phyloP scores from a whole-genome alignment of 2,797 vertebrate species.

The Tenualosa ilisha region DNA sequence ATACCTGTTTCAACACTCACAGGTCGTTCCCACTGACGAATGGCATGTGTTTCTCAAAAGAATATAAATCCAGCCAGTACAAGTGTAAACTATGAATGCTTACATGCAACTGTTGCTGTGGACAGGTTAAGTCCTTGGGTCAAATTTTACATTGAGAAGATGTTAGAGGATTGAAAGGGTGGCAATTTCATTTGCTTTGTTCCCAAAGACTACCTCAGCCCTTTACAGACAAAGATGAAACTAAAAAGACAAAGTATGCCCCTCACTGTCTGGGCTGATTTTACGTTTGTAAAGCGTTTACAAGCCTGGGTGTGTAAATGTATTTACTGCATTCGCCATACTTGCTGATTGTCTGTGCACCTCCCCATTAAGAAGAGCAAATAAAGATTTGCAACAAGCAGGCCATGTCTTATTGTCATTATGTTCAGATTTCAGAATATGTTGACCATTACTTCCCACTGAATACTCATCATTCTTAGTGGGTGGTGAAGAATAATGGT shows the following conservation, averaged over 20 bases:
- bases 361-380: conserved; percentile 57
- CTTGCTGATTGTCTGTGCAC: conserved; percentile 67
- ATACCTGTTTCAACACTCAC: neutral
- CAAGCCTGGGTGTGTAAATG: conserved; percentile 60
- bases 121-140: neutral
- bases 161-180: neutral
- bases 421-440: neutral
- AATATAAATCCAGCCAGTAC: neutral
- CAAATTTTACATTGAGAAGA: neutral
- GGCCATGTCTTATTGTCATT: neutral
- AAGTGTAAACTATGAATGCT: neutral
- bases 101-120: neutral
- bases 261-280: conserved; percentile 10
- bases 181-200: neutral
- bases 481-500: neutral
- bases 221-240: neutral
- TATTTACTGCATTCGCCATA: conserved; percentile 62
- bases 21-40: neutral
- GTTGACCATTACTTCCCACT: neutral
- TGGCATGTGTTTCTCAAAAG: neutral
- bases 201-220: conserved; percentile 29
- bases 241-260: conserved; percentile 24
- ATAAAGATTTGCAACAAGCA: conserved; percentile 60
- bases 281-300: conserved; percentile 46
- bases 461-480: neutral